phyloP scores from a whole-genome alignment of 2,888 invertebrate genomes.

The Phymatocera aterrima region DNA sequence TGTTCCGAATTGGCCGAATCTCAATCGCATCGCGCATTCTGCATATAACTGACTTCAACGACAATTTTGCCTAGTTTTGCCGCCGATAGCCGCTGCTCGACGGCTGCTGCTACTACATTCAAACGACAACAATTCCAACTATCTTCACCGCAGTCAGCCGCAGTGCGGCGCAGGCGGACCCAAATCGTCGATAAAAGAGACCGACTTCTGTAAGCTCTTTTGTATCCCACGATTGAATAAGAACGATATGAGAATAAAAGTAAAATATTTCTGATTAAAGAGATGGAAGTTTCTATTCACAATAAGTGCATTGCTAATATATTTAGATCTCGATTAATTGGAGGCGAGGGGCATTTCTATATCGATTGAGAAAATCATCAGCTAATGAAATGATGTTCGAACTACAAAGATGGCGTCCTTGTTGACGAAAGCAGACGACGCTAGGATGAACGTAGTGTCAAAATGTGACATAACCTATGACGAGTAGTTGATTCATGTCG shows the following conservation, averaged over 20 bases:
- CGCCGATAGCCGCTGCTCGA: slow-evolving; percentile 14
- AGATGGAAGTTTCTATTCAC: neutral
- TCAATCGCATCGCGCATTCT: slow-evolving; percentile 11
- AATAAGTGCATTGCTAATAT: neutral
- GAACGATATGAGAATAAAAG: neutral
- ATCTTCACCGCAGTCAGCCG: neutral
- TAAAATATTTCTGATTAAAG: neutral
- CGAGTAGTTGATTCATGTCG: neutral
- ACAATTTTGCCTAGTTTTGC: slow-evolving; percentile 31
- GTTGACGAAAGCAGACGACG: slow-evolving; percentile 19
- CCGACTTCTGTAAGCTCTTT: neutral
- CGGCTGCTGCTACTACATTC: neutral
- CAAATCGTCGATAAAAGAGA: neutral
- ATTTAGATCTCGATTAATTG: neutral
- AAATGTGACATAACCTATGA: slow-evolving; percentile 18
- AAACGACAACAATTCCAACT: neutral
- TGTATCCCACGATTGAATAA: neutral
- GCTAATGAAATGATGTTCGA: neutral
- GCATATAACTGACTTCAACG: slow-evolving; percentile 5
- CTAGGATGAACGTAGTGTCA: neutral
- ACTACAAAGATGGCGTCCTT: neutral
- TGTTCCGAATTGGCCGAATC: no score
- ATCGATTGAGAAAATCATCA: neutral
- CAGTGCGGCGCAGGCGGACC: no score
- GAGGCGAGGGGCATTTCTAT: neutral